phyloP scores from a whole-genome alignment of 2,113 vertebrate species.

The Corythornis cristatus region DNA sequence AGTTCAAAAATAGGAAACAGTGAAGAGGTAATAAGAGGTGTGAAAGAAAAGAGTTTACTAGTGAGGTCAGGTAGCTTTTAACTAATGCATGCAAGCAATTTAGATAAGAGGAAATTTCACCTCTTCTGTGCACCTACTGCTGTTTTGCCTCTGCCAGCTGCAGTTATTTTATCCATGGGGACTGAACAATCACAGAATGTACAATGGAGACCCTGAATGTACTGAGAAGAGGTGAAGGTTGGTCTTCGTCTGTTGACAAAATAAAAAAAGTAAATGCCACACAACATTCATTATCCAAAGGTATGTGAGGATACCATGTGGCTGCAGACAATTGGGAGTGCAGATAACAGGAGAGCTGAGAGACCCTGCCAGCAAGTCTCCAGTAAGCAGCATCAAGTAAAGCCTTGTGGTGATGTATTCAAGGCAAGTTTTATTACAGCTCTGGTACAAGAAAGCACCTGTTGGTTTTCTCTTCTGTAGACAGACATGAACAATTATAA shows the following conservation, averaged over 20 bases:
- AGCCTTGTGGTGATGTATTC: neutral
- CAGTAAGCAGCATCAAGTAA: neutral
- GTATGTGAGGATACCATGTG: neutral
- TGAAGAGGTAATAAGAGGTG: conserved; percentile 8
- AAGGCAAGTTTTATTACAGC: neutral
- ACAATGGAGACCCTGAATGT: neutral
- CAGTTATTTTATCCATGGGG: neutral
- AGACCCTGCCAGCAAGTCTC: neutral
- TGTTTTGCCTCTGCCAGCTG: neutral
- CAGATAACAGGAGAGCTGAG: neutral
- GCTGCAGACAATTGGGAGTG: fast-evolving
- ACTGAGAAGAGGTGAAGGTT: neutral
- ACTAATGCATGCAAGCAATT: conserved; percentile 6
- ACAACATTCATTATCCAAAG: neutral
- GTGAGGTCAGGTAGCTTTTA: conserved; percentile 34
- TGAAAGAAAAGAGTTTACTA: conserved; percentile 9
- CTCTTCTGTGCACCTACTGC: neutral
- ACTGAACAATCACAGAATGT: neutral
- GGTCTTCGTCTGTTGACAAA: neutral
- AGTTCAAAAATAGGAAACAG: conserved; percentile 21
- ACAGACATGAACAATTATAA: neutral
- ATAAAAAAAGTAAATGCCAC: neutral
- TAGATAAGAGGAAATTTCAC: neutral
- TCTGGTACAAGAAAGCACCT: neutral
- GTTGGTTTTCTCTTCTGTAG: neutral